Conservation (phyloP, 2,888 invertebrate genomes). For the Phengaris alcon region DNA sequence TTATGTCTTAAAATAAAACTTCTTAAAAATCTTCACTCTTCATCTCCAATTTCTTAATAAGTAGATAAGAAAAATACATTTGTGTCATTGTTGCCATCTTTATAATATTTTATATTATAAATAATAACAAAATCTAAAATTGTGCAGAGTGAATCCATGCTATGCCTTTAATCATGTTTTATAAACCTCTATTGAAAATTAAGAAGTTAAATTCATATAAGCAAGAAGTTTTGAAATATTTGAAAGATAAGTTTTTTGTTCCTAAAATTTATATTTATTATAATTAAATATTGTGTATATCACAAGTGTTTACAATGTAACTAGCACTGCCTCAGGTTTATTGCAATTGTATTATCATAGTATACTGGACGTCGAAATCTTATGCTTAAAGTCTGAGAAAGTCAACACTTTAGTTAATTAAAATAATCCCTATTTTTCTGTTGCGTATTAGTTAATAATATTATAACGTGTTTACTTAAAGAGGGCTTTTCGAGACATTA, state of each 20-base stretch:
- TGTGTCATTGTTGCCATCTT: not conserved
- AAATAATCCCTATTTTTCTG: not conserved
- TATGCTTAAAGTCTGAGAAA: slow-evolving; percentile 15
- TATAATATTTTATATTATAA: not conserved
- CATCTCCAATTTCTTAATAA: no score
- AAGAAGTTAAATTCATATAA: not conserved
- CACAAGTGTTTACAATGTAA: slow-evolving; percentile 1
- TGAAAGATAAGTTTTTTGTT: not conserved
- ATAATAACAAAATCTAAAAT: not conserved
- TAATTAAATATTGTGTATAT: not conserved
- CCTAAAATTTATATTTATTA: not conserved
- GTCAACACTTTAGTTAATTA: not conserved
- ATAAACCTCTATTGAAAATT: not conserved
- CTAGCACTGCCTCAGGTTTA: slow-evolving; percentile 12
- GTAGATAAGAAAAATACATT: not conserved
- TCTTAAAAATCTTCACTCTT: no score
- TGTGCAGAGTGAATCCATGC: not conserved
- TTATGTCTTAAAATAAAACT: not conserved
- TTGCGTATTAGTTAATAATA: not conserved
- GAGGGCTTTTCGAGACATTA: no score
- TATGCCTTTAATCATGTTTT: not conserved
- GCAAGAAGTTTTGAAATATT: not conserved
- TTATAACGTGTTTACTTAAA: no score
- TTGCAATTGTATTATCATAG: not conserved
- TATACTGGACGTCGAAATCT: not conserved